Percentiles rank a stretch among this genome's conserved stretches.
Evolutionary conservation across 92 coral and sea anemone genomes (phyloP).

Genomic region (Bergia sp.): DNA sequence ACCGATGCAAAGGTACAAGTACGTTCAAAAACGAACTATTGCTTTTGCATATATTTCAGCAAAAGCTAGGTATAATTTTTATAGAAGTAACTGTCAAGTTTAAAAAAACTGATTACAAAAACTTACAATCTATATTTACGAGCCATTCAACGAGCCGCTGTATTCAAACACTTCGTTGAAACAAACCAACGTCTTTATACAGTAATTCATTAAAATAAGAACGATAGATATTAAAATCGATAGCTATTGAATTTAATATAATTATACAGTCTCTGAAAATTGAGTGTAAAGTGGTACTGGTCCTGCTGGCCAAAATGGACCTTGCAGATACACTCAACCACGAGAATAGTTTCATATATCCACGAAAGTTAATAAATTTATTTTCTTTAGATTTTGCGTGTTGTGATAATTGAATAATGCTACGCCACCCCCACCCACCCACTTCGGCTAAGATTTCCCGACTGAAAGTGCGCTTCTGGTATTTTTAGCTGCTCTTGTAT

Average conservation of each 20-base stretch:
- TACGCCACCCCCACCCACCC: not conserved
- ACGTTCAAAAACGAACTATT: no score
- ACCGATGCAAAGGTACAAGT: no score
- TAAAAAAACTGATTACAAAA: no score
- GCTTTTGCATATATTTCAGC: no score
- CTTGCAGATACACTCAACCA: constrained; percentile 1
- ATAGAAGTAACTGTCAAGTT: no score
- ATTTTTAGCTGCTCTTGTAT: no score
- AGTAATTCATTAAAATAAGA: not conserved
- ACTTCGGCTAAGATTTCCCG: no score
- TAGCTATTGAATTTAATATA: constrained; percentile 11
- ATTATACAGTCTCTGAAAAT: not conserved
- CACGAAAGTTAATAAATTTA: constrained; percentile 10
- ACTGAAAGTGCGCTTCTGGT: no score
- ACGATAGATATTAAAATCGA: no score
- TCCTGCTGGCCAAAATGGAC: constrained; percentile 15
- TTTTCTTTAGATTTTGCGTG: not conserved
- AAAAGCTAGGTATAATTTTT: no score
- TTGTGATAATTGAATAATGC: not conserved
- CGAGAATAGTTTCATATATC: not conserved
- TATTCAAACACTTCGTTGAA: not conserved
- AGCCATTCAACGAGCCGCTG: no score
- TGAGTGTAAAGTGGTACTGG: not conserved
- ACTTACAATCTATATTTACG: no score
- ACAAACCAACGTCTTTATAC: not conserved